Evolutionary conservation across 2,113 vertebrate genomes (phyloP).

Genomic region (Thamnophis sirtalis): DNA sequence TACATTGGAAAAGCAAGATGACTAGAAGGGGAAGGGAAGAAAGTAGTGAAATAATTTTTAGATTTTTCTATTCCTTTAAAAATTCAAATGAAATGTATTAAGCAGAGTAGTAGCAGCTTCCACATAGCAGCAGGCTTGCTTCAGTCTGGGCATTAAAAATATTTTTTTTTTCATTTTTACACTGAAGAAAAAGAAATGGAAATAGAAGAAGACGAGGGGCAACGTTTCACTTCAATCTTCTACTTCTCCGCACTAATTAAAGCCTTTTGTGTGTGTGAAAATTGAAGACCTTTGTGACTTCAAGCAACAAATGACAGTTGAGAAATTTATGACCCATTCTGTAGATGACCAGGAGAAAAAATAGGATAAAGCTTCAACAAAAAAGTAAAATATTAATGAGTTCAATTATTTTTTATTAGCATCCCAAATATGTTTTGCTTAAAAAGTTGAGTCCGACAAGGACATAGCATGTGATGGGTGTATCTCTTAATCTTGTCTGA

Average conservation of each 20-base stretch:
- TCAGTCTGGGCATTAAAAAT: conserved; percentile 62
- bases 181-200: background rate
- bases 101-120: conserved; percentile 16
- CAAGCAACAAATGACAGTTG: conserved; percentile 15
- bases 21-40: background rate
- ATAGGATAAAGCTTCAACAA: conserved; percentile 8
- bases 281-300: conserved; percentile 15
- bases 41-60: conserved; percentile 25
- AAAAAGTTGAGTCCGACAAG: conserved; percentile 6
- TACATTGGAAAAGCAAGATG: background rate
- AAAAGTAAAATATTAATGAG: conserved; percentile 12
- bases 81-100: conserved; percentile 58
- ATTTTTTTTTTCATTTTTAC: conserved; percentile 42
- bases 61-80: conserved; percentile 45
- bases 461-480: conserved; percentile 17
- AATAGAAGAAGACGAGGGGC: background rate
- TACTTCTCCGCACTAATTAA: conserved; percentile 7
- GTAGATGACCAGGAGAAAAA: conserved; percentile 5
- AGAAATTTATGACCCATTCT: conserved; percentile 28
- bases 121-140: conserved; percentile 28
- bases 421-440: conserved; percentile 16
- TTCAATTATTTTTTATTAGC: conserved; percentile 13
- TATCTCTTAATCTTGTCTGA: conserved; percentile 30
- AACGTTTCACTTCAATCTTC: background rate
- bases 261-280: conserved; percentile 1